phyloP scores from a whole-genome alignment of 1,140 invertebrate species.

The Lasioglossum albipes region DNA sequence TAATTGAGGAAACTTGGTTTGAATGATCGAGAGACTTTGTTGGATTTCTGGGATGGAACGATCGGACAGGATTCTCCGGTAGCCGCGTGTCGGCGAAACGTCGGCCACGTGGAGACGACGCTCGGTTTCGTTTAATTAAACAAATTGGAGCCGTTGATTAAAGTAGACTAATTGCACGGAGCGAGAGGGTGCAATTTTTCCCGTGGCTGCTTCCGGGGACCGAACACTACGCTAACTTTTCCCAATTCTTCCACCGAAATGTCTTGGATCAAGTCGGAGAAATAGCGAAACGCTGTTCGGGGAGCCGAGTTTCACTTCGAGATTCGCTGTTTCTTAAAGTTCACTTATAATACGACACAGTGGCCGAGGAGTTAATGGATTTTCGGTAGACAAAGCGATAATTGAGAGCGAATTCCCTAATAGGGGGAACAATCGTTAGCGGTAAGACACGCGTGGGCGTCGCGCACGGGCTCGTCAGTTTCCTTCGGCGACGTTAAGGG shows the following conservation, averaged over 20 bases:
- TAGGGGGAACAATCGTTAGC: background rate
- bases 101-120: background rate
- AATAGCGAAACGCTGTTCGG: too few species aligned
- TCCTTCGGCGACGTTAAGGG: slow-evolving; percentile 32
- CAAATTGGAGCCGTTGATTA: background rate
- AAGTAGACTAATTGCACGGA: background rate
- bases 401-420: too few species aligned
- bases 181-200: background rate
- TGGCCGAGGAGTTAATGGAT: too few species aligned
- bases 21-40: background rate
- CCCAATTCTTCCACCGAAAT: too few species aligned
- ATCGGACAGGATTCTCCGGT: background rate
- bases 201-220: too few species aligned
- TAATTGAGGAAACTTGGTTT: background rate
- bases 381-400: too few species aligned
- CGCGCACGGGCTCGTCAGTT: slow-evolving; percentile 14
- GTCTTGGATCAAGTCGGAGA: too few species aligned
- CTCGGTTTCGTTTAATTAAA: slow-evolving; percentile 1
- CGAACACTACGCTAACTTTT: too few species aligned
- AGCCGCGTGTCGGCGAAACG: background rate
- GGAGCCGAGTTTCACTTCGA: too few species aligned
- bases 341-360: too few species aligned
- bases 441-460: slow-evolving; percentile 16
- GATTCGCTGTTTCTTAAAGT: too few species aligned
- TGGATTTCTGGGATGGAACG: background rate